Percentiles rank a stretch among this genome's conserved stretches.
Conservation (phyloP, 2,888 invertebrate genomes). For the Eilema griseolum region DNA sequence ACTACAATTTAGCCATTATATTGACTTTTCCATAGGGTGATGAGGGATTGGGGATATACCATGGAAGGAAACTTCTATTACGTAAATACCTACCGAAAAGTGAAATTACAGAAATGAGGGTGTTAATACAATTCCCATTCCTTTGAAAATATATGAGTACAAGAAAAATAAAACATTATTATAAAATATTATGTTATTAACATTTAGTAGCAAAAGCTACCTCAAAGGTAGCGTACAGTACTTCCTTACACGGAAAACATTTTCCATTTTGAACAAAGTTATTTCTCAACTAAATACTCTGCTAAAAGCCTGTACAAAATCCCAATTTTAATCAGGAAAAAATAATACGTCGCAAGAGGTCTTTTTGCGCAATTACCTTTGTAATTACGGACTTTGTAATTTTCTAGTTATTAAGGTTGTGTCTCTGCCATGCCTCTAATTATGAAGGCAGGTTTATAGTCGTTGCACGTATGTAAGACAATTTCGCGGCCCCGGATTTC, state of each 20-base stretch:
- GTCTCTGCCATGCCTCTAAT: slow-evolving; percentile 34
- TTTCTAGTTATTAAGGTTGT: slow-evolving; percentile 40
- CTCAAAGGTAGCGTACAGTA: neutral
- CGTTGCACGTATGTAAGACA: slow-evolving; percentile 33
- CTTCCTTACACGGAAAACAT: slow-evolving; percentile 20
- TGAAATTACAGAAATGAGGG: too few relatives aligned
- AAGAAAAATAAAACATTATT: neutral
- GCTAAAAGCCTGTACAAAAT: slow-evolving; percentile 23
- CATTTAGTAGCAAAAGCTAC: neutral
- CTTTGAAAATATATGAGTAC: too few relatives aligned
- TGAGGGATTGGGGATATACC: too few relatives aligned
- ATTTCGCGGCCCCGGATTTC: slow-evolving; percentile 22
- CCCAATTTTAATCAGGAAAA: slow-evolving; percentile 40
- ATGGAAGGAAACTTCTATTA: too few relatives aligned
- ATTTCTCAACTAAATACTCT: slow-evolving; percentile 24
- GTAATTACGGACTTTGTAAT: slow-evolving; percentile 52
- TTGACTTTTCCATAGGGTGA: too few relatives aligned
- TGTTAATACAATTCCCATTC: too few relatives aligned
- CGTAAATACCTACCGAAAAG: too few relatives aligned
- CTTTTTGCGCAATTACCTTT: slow-evolving; percentile 39
- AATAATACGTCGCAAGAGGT: slow-evolving; percentile 26
- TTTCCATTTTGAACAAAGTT: slow-evolving; percentile 23
- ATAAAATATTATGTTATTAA: neutral
- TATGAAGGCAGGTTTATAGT: slow-evolving; percentile 31
- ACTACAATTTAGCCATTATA: too few relatives aligned